Evolutionary conservation across 1,140 invertebrate genomes (phyloP).

Genomic region (Drosophila hydei): DNA sequence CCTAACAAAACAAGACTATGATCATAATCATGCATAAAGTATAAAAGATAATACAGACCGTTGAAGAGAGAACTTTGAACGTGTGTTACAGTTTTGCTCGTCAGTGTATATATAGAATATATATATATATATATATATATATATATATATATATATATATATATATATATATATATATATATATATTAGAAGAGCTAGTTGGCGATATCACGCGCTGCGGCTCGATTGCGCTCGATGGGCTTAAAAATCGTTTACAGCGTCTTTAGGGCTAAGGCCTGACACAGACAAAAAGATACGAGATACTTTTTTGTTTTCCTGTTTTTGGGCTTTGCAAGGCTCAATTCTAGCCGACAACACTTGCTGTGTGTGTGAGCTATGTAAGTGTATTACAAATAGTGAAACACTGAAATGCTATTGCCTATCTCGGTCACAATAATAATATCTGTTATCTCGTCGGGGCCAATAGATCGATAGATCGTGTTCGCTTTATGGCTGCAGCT

Average conservation of each 20-base stretch:
- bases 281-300: conserved; percentile 9
- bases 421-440: conserved; percentile 16
- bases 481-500: conserved; percentile 53
- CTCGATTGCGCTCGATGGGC: conserved; percentile 35
- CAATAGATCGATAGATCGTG: conserved; percentile 70
- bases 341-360: conserved; percentile 8
- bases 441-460: conserved; percentile 55
- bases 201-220: conserved; percentile 56
- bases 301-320: conserved; percentile 20
- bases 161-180: background rate
- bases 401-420: conserved; percentile 8
- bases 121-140: background rate
- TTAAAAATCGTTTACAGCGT: conserved; percentile 81
- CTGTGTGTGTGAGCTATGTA: background rate
- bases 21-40: too few species aligned
- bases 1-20: too few species aligned
- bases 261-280: conserved; percentile 61
- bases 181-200: background rate
- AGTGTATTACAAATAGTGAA: conserved; percentile 1
- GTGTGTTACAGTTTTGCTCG: too few species aligned
- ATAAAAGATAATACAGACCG: too few species aligned
- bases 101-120: too few species aligned
- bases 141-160: background rate
- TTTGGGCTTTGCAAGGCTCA: conserved; percentile 31
- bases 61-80: too few species aligned